Evolutionary conservation across 2,888 invertebrate genomes (phyloP), one percentile per base, ranked within the genome.

Genomic region (Laspeyria flexula): DNA sequence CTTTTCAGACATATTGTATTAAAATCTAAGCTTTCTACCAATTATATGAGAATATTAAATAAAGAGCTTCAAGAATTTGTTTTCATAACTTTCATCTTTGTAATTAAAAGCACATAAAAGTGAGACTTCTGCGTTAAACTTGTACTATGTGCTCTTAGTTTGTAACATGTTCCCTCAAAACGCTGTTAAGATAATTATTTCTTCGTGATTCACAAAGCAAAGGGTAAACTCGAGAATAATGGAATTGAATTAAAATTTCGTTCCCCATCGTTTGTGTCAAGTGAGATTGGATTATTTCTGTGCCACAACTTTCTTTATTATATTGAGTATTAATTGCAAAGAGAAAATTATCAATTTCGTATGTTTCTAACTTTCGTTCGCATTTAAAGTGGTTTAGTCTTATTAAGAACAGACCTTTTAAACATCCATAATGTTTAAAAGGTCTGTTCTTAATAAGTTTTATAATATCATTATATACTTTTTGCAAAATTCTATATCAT

Each of bases 201-300:
- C 38, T 45, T 15, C 25, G 43, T 52, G 41, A 62, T 62, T 54
- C 39, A 25, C 34, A 33, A 51, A 54, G 61, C 55, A 64, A 62
- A 67, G 50, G 43, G 42, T 38, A 52, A 55, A 65, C 43, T 67
- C 46, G 49, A 30, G 38, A 6, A 23, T 45, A 60, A 56, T 35
- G 31, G 29, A 63, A 68, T 69, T 54, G 38, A 55, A 64, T 66
- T 60, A 69, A 51, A 51, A 57, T 52, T 35, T 37, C 43, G 49
- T 39, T 48, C 38, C 38, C 42, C 25, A n/a, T 34, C 43, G 48
- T 47, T 52, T 58, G 50, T 52, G 31, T 23, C 33, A n/a, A 4
- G 40, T 12, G 16, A 43, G 52, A 68, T 64, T 49, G 43, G 35
- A 55, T 67, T 68, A 65, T 48, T 41, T 49, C 34, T 29, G 29